Percentiles rank a stretch among this genome's conserved stretches.
These are phyloP conservation scores for Diabrotica virgifera DNA, from an alignment of 1,140 invertebrate species.

Conservation along the genomic window DNA sequence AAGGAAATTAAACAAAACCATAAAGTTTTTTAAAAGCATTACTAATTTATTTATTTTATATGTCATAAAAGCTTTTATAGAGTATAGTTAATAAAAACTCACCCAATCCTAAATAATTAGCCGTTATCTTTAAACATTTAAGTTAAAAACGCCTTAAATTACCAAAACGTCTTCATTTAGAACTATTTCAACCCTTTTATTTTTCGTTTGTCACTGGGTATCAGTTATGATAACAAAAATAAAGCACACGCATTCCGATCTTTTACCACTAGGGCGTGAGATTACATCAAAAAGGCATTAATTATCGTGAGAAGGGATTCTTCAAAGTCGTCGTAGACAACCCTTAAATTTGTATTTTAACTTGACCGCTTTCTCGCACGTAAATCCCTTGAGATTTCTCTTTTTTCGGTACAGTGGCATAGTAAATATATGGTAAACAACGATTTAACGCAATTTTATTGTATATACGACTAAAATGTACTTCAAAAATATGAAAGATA, in stretches of 20 bases:
- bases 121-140: neutral
- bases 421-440: neutral
- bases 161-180: neutral
- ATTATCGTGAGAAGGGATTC: conserved; percentile 5
- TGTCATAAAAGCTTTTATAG: neutral
- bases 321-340: neutral
- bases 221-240: neutral
- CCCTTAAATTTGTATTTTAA: conserved; percentile 5
- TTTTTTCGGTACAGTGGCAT: neutral
- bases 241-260: neutral
- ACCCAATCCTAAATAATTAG: neutral
- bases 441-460: neutral
- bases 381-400: neutral
- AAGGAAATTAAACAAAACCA: no score
- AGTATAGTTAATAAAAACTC: neutral
- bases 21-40: no score
- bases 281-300: conserved; percentile 8
- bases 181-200: neutral
- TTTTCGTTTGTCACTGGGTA: no score
- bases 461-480: neutral
- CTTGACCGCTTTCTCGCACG: neutral
- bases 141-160: neutral
- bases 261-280: conserved; percentile 4
- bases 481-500: no score
- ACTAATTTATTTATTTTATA: neutral